Conservation (phyloP, 2,797 vertebrate species). For the Esox lucius region DNA sequence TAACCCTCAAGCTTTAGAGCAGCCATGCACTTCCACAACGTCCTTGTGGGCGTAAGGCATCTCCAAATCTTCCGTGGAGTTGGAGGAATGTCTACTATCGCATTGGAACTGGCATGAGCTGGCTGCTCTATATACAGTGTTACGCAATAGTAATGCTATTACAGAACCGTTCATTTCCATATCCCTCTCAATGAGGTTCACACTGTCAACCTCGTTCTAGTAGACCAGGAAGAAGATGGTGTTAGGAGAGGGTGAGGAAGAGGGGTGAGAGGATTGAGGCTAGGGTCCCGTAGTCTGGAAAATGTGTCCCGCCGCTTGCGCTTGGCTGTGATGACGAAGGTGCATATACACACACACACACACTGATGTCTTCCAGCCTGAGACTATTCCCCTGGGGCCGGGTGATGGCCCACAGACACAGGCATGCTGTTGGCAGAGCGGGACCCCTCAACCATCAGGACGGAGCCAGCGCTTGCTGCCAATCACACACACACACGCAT, state of each 20-base stretch:
- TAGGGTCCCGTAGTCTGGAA: slow-evolving; percentile 59
- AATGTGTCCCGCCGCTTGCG: slow-evolving; percentile 57
- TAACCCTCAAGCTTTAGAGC: no score
- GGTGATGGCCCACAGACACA: slow-evolving; percentile 26
- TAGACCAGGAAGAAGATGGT: background rate
- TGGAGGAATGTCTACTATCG: no score
- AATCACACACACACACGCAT: background rate
- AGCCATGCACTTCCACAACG: no score
- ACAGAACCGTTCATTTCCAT: no score
- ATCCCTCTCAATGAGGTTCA: no score
- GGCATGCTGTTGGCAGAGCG: slow-evolving; percentile 27
- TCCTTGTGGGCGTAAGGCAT: no score
- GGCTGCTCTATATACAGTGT: no score
- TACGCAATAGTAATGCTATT: no score
- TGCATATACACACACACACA: slow-evolving; percentile 33
- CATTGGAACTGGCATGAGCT: no score
- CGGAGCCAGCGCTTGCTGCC: background rate
- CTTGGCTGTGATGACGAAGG: slow-evolving; percentile 53
- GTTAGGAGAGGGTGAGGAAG: slow-evolving; percentile 8
- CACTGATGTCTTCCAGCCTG: slow-evolving; percentile 36
- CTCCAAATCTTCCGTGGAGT: no score
- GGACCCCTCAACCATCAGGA: background rate
- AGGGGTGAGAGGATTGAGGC: slow-evolving; percentile 19
- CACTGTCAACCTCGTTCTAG: no score
- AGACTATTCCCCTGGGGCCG: slow-evolving; percentile 16